phyloP scores from a whole-genome alignment of 2,888 invertebrate genomes.

The Ametastegia equiseti region DNA sequence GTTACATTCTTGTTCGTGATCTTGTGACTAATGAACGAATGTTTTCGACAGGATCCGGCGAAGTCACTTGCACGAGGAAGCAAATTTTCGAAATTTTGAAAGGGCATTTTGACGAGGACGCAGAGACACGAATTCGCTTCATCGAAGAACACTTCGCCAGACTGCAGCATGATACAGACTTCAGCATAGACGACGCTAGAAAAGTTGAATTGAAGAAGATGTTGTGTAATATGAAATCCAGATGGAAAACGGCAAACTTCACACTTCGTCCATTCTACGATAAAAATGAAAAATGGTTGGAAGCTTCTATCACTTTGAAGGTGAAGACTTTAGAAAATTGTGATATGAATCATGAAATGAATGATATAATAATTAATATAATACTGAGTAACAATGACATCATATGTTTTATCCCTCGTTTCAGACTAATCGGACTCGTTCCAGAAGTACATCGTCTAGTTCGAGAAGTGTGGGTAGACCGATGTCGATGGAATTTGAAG shows the following conservation, averaged over 20 bases:
- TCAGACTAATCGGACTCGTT: slow-evolving; percentile 29
- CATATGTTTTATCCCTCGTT: slow-evolving; percentile 8
- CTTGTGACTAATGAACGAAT: slow-evolving; percentile 15
- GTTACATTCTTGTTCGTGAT: slow-evolving; percentile 16
- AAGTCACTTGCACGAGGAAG: not conserved
- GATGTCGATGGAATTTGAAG: slow-evolving; percentile 12
- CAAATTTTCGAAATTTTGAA: not conserved
- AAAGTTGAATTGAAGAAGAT: slow-evolving; percentile 24
- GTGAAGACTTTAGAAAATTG: too few species aligned
- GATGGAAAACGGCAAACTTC: slow-evolving; percentile 10
- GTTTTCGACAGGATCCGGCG: slow-evolving; percentile 18
- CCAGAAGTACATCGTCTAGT: slow-evolving; percentile 12
- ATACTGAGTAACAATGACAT: not conserved
- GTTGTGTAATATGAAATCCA: slow-evolving; percentile 24
- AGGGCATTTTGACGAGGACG: not conserved
- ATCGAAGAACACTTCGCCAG: slow-evolving; percentile 6
- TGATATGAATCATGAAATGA: too few species aligned
- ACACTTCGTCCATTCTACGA: not conserved
- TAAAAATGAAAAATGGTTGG: not conserved
- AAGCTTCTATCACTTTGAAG: slow-evolving; percentile 3
- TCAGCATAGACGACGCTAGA: not conserved
- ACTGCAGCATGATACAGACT: not conserved
- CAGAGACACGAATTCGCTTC: not conserved
- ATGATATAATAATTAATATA: slow-evolving; percentile 14
- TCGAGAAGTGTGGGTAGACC: slow-evolving; percentile 16